Base-by-base conservation (phyloP, 37 sponge, comb jelly and placozoan genomes). In the Haliclona indistincta region DNA sequence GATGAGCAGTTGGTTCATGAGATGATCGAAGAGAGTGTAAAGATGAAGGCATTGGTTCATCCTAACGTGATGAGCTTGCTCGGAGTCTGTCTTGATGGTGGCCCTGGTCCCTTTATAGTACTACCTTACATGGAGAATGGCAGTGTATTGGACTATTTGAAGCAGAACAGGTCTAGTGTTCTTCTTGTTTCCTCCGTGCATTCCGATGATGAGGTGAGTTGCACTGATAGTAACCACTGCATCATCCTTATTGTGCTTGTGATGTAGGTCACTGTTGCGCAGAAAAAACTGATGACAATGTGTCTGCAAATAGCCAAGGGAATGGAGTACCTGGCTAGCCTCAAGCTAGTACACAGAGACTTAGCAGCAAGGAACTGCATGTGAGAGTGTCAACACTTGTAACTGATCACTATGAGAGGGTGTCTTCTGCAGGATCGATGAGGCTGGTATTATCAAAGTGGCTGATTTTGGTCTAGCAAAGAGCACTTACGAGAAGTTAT, bases 341-440 rank as follows among this genome's bases (percentile, higher is more conserved):
- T 17, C 22, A 61, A 61, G 65, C 33, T 75, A n/a, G 38, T 75
- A 3, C 77, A 75, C 64, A 37, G 77, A 2, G 77, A 75, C 41
- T 47, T 75, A 40, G 77, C 77, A 29, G 77, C 77, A 60, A 60
- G 77, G 43, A 75, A 75, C 42, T 75, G 77, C 77, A 75, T 75
- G 77, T 75, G 33, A 26, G 61, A n/a, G n/a, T n/a, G n/a, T n/a
- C n/a, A n/a, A n/a, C n/a, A n/a, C n/a, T n/a, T n/a, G n/a, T n/a
- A n/a, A n/a, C n/a, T n/a, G n/a, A n/a, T n/a, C n/a, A n/a, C n/a
- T n/a, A n/a, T n/a, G n/a, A n/a, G n/a, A n/a, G n/a, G n/a, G n/a
- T n/a, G n/a, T n/a, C n/a, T n/a, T n/a, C n/a, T n/a, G n/a, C n/a
- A n/a, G n/a, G n/a, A n/a, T n/a, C n/a, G n/a, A n/a, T n/a, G n/a